These are phyloP conservation scores for Pyrgilauda ruficollis DNA, from an alignment of 2,113 vertebrate species.

Conservation along the genomic window DNA sequence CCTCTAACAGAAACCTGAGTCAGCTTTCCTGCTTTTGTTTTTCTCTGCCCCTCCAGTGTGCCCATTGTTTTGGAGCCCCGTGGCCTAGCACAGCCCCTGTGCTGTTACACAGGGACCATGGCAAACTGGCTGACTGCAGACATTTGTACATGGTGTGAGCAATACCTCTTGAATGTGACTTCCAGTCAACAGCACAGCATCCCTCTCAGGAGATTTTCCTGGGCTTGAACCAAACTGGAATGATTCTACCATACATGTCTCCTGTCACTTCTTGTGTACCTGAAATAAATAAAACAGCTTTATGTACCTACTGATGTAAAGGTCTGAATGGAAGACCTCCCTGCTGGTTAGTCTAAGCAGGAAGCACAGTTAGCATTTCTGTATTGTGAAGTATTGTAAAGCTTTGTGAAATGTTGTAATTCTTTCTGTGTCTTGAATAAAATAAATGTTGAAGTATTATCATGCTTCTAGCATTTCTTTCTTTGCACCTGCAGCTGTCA, in stretches of 20 bases:
- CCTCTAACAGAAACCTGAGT: neutral
- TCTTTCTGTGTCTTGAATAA: neutral
- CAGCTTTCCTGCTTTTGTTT: neutral
- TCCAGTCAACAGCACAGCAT: constrained; percentile 21
- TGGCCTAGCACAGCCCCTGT: neutral
- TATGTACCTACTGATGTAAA: constrained; percentile 6
- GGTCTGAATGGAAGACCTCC: constrained; percentile 7
- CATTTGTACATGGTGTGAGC: constrained; percentile 46
- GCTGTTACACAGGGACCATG: neutral
- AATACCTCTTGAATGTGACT: constrained; percentile 30
- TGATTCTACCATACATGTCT: neutral
- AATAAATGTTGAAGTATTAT: constrained; percentile 54
- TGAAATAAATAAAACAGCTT: constrained; percentile 5
- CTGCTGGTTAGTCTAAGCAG: constrained; percentile 9
- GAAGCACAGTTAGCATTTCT: neutral
- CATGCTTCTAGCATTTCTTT: neutral
- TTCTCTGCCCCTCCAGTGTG: constrained; percentile 13
- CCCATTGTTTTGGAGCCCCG: constrained; percentile 56
- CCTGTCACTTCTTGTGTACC: neutral
- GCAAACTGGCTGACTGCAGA: constrained; percentile 55
- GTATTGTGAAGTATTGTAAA: constrained; percentile 4
- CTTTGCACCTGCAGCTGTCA: constrained; percentile 26
- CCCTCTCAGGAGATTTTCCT: constrained; percentile 12
- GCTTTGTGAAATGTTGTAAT: constrained; percentile 1
- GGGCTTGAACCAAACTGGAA: constrained; percentile 32